Evolutionary conservation across 2,113 vertebrate species (phyloP).

Genomic region (Macquaria australasica): DNA sequence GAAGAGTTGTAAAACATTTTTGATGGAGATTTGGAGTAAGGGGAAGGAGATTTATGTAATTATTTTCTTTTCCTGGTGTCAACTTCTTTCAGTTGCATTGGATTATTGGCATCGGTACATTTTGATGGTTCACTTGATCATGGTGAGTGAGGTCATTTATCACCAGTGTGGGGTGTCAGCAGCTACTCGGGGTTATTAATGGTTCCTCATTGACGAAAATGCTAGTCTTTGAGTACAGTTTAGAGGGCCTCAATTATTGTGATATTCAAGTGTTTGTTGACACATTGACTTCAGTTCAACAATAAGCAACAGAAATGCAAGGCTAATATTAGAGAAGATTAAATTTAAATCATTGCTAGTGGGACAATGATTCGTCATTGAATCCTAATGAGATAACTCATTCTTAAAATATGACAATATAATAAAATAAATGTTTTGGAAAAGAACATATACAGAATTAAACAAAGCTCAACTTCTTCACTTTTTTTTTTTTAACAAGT

Average conservation of each 20-base stretch:
- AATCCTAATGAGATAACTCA: neutral
- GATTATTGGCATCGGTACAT: slow-evolving; percentile 44
- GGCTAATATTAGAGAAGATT: neutral
- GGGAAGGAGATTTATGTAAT: slow-evolving; percentile 47
- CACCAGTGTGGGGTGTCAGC: slow-evolving; percentile 76
- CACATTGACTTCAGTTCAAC: slow-evolving; percentile 10
- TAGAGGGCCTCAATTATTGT: neutral
- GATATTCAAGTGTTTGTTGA: slow-evolving; percentile 44
- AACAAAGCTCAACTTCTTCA: neutral
- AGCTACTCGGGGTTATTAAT: slow-evolving; percentile 66
- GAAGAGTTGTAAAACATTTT: slow-evolving; percentile 33
- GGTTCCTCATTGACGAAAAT: slow-evolving; percentile 67
- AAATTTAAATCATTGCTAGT: neutral
- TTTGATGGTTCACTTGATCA: slow-evolving; percentile 68
- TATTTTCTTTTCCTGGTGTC: slow-evolving; percentile 21
- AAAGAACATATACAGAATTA: neutral
- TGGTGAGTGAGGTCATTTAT: slow-evolving; percentile 80
- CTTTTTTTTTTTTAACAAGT: neutral
- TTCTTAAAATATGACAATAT: neutral
- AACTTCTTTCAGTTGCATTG: slow-evolving; percentile 20
- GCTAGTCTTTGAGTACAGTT: slow-evolving; percentile 70
- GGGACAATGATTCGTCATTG: neutral
- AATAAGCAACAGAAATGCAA: slow-evolving; percentile 8
- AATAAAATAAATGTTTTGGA: neutral
- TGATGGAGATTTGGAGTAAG: slow-evolving; percentile 13